phyloP scores from a whole-genome alignment of 1,140 invertebrate genomes.

The Drosophila asahinai region DNA sequence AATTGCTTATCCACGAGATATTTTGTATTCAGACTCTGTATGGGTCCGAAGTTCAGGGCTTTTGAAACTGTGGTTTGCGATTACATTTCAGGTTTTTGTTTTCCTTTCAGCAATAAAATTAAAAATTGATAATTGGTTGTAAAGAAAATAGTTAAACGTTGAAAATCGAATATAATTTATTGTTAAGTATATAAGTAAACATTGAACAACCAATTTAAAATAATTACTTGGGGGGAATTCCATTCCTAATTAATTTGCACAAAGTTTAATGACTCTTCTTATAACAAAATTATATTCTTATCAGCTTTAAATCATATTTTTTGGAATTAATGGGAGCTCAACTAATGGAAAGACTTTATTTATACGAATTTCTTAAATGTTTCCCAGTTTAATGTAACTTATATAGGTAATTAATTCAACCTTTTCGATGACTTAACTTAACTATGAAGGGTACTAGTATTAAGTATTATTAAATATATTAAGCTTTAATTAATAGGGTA shows the following conservation, averaged over 20 bases:
- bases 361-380: neutral
- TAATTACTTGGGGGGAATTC: too few species aligned
- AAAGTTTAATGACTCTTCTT: too few species aligned
- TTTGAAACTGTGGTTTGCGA: neutral
- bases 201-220: neutral
- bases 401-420: too few species aligned
- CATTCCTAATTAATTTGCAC: too few species aligned
- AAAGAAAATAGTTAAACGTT: neutral
- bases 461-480: too few species aligned
- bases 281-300: neutral
- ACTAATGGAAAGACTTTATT: neutral
- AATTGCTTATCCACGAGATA: conserved; percentile 19
- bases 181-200: neutral
- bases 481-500: too few species aligned
- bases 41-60: neutral
- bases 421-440: too few species aligned
- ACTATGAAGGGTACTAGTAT: neutral
- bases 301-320: too few species aligned
- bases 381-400: neutral
- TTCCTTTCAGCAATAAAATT: too few species aligned
- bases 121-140: too few species aligned
- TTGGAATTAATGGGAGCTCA: too few species aligned
- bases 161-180: too few species aligned
- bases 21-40: neutral
- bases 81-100: neutral